phyloP scores from a whole-genome alignment of 2,113 vertebrate genomes.

The Cheilinus undulatus region DNA sequence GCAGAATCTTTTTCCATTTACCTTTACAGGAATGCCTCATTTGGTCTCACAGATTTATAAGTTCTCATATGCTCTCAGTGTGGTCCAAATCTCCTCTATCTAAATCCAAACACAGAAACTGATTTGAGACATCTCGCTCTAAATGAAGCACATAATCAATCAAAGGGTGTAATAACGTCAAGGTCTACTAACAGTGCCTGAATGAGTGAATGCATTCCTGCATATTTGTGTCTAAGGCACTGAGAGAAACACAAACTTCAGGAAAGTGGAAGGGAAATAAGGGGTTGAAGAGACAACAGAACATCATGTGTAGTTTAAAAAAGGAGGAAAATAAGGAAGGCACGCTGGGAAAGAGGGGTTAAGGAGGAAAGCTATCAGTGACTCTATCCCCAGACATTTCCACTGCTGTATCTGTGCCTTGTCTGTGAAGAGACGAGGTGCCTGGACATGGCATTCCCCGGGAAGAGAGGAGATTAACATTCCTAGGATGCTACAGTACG shows the following conservation, averaged over 20 bases:
- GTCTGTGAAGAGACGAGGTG: conserved; percentile 59
- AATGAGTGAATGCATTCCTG: conserved; percentile 32
- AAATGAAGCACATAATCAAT: conserved; percentile 54
- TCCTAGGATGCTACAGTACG: conserved; percentile 63
- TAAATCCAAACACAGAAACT: conserved; percentile 31
- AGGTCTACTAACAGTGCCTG: conserved; percentile 37
- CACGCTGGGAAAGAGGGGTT: background rate
- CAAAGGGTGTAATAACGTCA: conserved; percentile 44
- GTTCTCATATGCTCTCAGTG: conserved; percentile 10
- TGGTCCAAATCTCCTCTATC: conserved; percentile 8
- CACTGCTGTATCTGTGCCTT: conserved; percentile 48
- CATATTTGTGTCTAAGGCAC: conserved; percentile 41
- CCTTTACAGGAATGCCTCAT: conserved; percentile 22
- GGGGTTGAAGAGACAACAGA: conserved; percentile 44
- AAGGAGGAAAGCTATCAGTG: conserved; percentile 51
- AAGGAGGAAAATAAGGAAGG: conserved; percentile 8
- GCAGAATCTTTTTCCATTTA: conserved; percentile 47
- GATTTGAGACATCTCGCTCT: conserved; percentile 43
- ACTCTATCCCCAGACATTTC: conserved; percentile 61
- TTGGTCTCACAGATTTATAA: conserved; percentile 44
- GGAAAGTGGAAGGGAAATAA: conserved; percentile 25
- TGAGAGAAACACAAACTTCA: conserved; percentile 56
- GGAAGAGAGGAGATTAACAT: conserved; percentile 76
- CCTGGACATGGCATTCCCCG: conserved; percentile 60
- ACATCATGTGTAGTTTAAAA: conserved; percentile 15